Evolutionary conservation across 2,888 invertebrate genomes (phyloP).

Genomic region (Thera obeliscata): DNA sequence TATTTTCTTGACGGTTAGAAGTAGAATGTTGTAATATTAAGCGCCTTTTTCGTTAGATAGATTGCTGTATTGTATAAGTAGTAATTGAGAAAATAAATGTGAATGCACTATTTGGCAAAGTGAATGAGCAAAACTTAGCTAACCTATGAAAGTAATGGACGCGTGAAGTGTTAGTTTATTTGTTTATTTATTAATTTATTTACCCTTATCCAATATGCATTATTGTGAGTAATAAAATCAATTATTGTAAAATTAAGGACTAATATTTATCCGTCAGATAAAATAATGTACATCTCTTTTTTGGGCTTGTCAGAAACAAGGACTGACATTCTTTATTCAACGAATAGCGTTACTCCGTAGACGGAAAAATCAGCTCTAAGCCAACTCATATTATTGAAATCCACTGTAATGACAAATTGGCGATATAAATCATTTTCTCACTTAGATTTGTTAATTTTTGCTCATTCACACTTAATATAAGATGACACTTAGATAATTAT

Average conservation of each 20-base stretch:
- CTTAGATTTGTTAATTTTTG: constrained; percentile 48
- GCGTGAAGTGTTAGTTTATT: neutral
- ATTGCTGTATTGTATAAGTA: constrained; percentile 60
- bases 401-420: neutral
- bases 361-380: neutral
- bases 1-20: constrained; percentile 49
- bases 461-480: constrained; percentile 51
- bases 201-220: too few relatives aligned
- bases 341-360: too few relatives aligned
- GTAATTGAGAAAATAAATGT: constrained; percentile 66
- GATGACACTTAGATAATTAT: constrained; percentile 67
- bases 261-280: too few relatives aligned
- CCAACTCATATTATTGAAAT: neutral
- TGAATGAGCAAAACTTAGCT: constrained; percentile 47
- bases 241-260: neutral
- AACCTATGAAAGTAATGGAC: neutral
- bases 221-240: neutral
- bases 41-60: constrained; percentile 73
- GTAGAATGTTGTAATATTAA: constrained; percentile 56
- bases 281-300: too few relatives aligned
- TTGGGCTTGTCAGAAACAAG: too few relatives aligned
- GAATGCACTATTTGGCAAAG: constrained; percentile 66
- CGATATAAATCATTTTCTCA: neutral
- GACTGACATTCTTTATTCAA: too few relatives aligned
- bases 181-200: neutral